phyloP scores from a whole-genome alignment of 2,797 vertebrate genomes.

The Phataginus tricuspis region DNA sequence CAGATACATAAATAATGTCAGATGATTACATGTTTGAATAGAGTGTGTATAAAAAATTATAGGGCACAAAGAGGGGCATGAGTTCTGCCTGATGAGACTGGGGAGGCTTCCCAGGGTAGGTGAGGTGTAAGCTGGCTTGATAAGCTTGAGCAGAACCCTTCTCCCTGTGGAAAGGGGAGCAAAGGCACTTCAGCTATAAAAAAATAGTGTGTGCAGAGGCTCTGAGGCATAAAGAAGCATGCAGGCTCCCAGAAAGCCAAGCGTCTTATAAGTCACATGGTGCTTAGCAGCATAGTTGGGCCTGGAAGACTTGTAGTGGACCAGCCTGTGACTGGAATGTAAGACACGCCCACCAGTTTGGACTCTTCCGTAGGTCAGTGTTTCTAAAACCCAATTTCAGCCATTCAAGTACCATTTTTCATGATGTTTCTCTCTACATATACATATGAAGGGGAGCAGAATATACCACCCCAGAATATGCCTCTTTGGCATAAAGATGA shows the following conservation, averaged over 20 bases:
- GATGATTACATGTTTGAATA: not conserved
- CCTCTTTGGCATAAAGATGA: not conserved
- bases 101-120: not conserved
- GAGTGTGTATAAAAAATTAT: not conserved
- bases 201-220: not conserved
- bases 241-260: not conserved
- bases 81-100: not conserved
- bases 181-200: not conserved
- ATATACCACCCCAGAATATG: not conserved
- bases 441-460: not conserved
- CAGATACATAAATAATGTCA: not conserved
- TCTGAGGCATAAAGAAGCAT: not conserved
- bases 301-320: no score
- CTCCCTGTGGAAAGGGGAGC: not conserved
- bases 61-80: not conserved
- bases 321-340: not conserved
- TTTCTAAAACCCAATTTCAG: not conserved
- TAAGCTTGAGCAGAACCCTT: not conserved
- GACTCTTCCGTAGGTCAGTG: not conserved
- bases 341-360: not conserved
- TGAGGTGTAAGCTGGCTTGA: not conserved
- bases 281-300: no score
- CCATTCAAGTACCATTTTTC: not conserved
- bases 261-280: not conserved
- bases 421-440: not conserved